A percentile compares a stretch with the other conserved stretches of the same genome.
phyloP scores from a whole-genome alignment of 2,113 vertebrate genomes.

The Xenus cinereus region DNA sequence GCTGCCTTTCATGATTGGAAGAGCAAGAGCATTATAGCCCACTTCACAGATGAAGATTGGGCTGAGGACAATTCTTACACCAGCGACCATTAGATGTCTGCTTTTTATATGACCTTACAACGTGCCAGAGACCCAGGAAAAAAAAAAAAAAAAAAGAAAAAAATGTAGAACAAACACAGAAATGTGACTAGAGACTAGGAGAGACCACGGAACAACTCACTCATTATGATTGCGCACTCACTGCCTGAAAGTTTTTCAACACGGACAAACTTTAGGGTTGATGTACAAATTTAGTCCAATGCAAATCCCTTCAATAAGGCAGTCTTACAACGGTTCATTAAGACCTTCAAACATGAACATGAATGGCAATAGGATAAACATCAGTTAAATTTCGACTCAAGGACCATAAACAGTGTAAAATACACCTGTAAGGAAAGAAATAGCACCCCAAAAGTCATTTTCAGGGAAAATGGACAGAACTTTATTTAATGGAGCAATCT shows the following conservation, averaged over 20 bases:
- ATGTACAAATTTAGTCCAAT: not conserved
- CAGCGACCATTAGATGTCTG: not conserved
- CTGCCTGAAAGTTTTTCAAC: not conserved
- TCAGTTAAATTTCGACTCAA: not conserved
- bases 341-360: not conserved
- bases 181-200: not conserved
- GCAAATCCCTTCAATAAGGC: not conserved
- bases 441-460: not conserved
- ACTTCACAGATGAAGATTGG: not conserved
- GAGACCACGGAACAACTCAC: not conserved
- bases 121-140: fast-evolving
- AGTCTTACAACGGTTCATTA: not conserved
- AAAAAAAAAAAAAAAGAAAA: too few relatives aligned
- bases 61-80: not conserved
- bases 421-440: not conserved
- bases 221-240: not conserved
- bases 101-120: not conserved
- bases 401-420: not conserved
- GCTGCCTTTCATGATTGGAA: not conserved
- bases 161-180: not conserved
- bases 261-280: not conserved
- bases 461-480: not conserved
- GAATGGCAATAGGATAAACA: not conserved
- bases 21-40: not conserved
- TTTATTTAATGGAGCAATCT: not conserved